A percentile compares a stretch with the other conserved stretches of the same genome.
Conservation (phyloP, 2,113 vertebrate species). For the Tympanuchus pallidicinctus region DNA sequence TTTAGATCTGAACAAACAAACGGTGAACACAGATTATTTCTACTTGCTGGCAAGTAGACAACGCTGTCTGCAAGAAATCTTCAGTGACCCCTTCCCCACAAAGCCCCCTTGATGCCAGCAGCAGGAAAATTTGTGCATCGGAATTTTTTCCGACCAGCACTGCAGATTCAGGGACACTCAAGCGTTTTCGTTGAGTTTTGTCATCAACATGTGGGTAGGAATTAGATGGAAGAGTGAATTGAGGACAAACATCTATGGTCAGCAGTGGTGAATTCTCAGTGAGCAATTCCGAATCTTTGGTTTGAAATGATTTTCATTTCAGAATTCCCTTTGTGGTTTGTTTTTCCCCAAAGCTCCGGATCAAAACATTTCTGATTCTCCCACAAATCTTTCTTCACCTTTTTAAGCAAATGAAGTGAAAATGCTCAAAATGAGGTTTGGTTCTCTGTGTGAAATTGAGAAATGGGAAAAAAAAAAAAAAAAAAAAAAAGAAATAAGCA, state of each 20-base stretch:
- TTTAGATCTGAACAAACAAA: neutral
- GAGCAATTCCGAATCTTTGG: constrained; percentile 39
- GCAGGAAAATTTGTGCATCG: neutral
- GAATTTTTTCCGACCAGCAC: neutral
- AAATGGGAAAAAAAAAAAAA: constrained; percentile 28
- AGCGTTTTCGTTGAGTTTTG: neutral
- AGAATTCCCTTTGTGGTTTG: neutral
- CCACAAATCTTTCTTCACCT: constrained; percentile 37
- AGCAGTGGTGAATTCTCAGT: neutral
- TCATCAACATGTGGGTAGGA: neutral
- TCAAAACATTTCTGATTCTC: neutral
- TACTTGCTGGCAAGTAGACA: neutral
- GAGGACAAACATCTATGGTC: neutral
- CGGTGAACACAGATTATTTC: neutral
- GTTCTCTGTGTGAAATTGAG: constrained; percentile 23
- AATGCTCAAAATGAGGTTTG: constrained; percentile 37
- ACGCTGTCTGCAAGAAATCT: neutral
- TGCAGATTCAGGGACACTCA: neutral
- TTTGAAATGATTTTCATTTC: constrained; percentile 31
- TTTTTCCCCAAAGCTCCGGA: constrained; percentile 5
- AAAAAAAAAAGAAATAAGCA: neutral
- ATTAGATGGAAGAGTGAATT: neutral
- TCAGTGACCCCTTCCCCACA: neutral
- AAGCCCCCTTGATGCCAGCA: neutral
- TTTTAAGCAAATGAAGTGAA: constrained; percentile 32